Percentiles rank a stretch among this genome's conserved stretches.
These are phyloP conservation scores for Drosophila limbata DNA, from an alignment of 2,888 invertebrate species.

Conservation along the genomic window DNA sequence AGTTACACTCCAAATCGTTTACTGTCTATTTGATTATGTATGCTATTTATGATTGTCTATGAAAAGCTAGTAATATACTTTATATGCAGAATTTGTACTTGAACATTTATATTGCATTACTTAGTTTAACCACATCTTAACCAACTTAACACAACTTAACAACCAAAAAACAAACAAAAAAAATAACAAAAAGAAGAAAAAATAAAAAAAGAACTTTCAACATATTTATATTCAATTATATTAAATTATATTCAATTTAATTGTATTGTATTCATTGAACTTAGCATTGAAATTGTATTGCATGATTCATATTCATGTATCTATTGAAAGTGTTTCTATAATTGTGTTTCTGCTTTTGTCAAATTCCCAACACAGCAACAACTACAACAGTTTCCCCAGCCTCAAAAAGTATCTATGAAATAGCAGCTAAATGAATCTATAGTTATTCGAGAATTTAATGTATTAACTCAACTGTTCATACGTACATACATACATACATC, in stretches of 20 bases:
- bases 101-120: slow-evolving; percentile 52
- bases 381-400: slow-evolving; percentile 13
- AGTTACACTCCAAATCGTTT: slow-evolving; percentile 43
- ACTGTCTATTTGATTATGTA: slow-evolving; percentile 61
- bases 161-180: neutral
- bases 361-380: slow-evolving; percentile 12
- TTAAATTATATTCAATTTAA: slow-evolving; percentile 34
- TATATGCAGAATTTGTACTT: slow-evolving; percentile 54
- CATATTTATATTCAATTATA: slow-evolving; percentile 30
- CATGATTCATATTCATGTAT: slow-evolving; percentile 31
- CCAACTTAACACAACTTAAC: slow-evolving; percentile 28
- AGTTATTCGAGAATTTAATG: slow-evolving; percentile 16
- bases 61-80: slow-evolving; percentile 38
- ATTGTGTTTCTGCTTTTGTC: slow-evolving; percentile 38
- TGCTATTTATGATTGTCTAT: slow-evolving; percentile 72
- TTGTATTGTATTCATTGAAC: slow-evolving; percentile 55
- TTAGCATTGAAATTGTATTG: slow-evolving; percentile 44
- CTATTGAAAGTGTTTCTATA: slow-evolving; percentile 36
- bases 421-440: slow-evolving; percentile 25
- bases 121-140: slow-evolving; percentile 50
- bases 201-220: slow-evolving; percentile 13
- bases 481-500: slow-evolving; percentile 3
- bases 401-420: slow-evolving; percentile 5
- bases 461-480: slow-evolving; percentile 34
- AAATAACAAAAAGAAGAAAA: neutral